A percentile compares a stretch with the other conserved stretches of the same genome.
phyloP scores from a whole-genome alignment of 2,888 invertebrate genomes.

The Pegoplata infirma region DNA sequence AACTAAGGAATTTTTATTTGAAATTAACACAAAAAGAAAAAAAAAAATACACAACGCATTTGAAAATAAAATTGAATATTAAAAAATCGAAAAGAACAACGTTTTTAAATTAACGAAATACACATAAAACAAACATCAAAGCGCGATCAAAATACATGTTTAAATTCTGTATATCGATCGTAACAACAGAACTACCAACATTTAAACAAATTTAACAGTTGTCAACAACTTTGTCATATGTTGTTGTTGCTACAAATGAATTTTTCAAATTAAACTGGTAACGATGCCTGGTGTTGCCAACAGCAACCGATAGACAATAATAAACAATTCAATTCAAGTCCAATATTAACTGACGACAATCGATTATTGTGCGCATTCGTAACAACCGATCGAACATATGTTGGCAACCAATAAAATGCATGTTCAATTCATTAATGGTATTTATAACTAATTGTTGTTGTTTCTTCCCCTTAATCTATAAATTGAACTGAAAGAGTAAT shows the following conservation, averaged over 20 bases:
- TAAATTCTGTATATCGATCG: slow-evolving; percentile 8
- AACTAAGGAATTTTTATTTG: slow-evolving; percentile 28
- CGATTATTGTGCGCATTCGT: neutral
- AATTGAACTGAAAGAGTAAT: too few relatives aligned
- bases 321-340: neutral
- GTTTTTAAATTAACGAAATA: slow-evolving; percentile 28
- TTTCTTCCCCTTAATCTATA: too few relatives aligned
- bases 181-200: too few relatives aligned
- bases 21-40: neutral
- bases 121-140: slow-evolving; percentile 38
- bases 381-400: neutral
- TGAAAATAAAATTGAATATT: slow-evolving; percentile 25
- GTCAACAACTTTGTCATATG: slow-evolving; percentile 54
- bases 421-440: neutral
- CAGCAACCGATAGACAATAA: neutral
- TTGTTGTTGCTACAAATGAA: slow-evolving; percentile 5
- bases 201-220: slow-evolving; percentile 33
- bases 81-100: slow-evolving; percentile 1
- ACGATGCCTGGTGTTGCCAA: neutral
- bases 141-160: slow-evolving; percentile 24
- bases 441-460: too few relatives aligned
- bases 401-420: neutral
- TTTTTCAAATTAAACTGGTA: neutral
- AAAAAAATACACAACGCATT: neutral
- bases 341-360: neutral